Evolutionary conservation across 2,888 invertebrate genomes (phyloP).

Genomic region (Pandemis heparana): DNA sequence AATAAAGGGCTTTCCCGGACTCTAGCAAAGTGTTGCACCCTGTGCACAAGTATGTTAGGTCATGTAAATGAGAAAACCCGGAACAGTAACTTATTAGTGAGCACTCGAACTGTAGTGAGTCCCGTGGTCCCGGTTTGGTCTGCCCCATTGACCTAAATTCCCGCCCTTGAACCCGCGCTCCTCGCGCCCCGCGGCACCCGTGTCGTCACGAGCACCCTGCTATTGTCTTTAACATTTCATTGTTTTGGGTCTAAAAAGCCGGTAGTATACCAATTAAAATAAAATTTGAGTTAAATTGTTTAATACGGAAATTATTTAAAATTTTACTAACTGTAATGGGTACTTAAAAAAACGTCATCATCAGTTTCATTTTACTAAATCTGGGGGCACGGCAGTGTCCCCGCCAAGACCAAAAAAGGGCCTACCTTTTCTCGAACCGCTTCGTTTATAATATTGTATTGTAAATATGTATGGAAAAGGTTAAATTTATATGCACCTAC

Average conservation of each 20-base stretch:
- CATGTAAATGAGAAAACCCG: constrained; percentile 21
- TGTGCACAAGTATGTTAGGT: background rate
- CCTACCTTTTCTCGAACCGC: too few relatives aligned
- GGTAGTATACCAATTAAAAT: constrained; percentile 48
- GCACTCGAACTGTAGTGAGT: constrained; percentile 56
- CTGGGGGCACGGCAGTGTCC: too few relatives aligned
- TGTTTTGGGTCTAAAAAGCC: constrained; percentile 55
- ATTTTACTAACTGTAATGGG: too few relatives aligned
- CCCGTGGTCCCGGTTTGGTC: constrained; percentile 51
- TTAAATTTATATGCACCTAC: too few relatives aligned
- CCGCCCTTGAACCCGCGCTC: constrained; percentile 80
- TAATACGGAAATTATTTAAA: background rate
- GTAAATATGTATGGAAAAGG: too few relatives aligned
- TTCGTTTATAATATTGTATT: too few relatives aligned
- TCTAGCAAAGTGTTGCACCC: background rate
- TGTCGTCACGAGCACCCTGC: constrained; percentile 76
- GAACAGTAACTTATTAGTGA: constrained; percentile 30
- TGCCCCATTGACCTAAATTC: constrained; percentile 79
- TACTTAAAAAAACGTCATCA: too few relatives aligned
- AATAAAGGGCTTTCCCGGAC: background rate
- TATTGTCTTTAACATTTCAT: constrained; percentile 59
- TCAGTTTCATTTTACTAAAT: too few relatives aligned
- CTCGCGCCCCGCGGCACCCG: constrained; percentile 56
- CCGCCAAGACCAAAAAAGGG: too few relatives aligned
- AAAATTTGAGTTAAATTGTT: constrained; percentile 5